A percentile compares a stretch with the other conserved stretches of the same genome.
These are phyloP conservation scores for Balaeniceps rex DNA, from an alignment of 2,113 vertebrate species.

Conservation along the genomic window DNA sequence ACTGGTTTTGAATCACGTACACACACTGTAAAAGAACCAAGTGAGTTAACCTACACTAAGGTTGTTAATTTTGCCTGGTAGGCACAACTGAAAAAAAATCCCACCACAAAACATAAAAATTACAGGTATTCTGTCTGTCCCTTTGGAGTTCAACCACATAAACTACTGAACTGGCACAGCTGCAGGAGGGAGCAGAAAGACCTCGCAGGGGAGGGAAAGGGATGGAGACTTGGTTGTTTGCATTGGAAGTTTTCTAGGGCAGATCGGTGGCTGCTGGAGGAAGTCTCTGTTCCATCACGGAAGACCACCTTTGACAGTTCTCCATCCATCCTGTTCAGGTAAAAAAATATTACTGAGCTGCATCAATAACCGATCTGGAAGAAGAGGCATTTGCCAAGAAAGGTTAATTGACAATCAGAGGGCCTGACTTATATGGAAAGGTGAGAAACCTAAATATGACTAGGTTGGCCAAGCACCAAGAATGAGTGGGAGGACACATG, in stretches of 20 bases:
- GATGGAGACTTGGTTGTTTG: neutral
- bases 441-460: neutral
- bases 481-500: neutral
- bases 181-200: neutral
- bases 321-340: neutral
- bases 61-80: slow-evolving; percentile 16
- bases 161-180: neutral
- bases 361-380: neutral
- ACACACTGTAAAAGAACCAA: neutral
- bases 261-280: neutral
- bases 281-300: neutral
- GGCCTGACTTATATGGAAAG: neutral
- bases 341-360: neutral
- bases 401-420: neutral
- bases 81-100: neutral
- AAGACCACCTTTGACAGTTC: neutral
- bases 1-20: neutral
- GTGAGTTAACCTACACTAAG: neutral
- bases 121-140: neutral
- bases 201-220: neutral
- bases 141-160: neutral
- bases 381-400: neutral
- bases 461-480: neutral
- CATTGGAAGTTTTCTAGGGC: neutral
- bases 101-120: neutral